Base-by-base conservation (phyloP, 2,888 invertebrate genomes). In the Chymomyza fuscimana region DNA sequence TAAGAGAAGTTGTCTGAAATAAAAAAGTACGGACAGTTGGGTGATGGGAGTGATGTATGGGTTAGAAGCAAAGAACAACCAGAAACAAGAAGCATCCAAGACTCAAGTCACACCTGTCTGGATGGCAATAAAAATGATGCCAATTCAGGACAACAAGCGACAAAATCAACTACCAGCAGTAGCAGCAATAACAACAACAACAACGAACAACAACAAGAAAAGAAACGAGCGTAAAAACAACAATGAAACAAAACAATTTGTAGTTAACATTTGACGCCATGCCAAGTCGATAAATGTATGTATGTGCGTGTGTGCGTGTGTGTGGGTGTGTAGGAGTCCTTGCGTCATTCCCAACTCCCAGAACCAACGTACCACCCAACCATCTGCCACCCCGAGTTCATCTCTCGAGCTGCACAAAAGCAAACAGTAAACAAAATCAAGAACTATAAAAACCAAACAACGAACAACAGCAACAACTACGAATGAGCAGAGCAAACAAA, bases 381-480 rank as follows among this genome's bases (percentile, higher is more conserved):
- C 16, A 59, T 15, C 7, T 16, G n/a, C 19, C 36, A 15, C 22
- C 50, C 10, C 63, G n/a, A n/a, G 9, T 4, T 15, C n/a, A 16
- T 36, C 29, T 36, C 29, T 32, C n/a, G 29, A 50, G 46, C 72
- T 68, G 69, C 72, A 67, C 69, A 67, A 77, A 73, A 67, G 64
- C 81, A 81, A 82, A 85, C 84, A 83, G 84, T 81, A 81, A 87
- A 86, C 83, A 87, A 81, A 87, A 80, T 83, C 76, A 78, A 83
- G 74, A 83, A 83, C 81, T 87, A 81, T 81, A 87, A 80, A 81
- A 78, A 69, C 69, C 52, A 61, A 73, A 72, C 67, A 62, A 36
- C 19, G 61, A 36, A 29, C 25, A 36, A 16, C 15, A 56, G 29
- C 10, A 29, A 46, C n/a, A 32, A 50, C 22, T 22, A 22, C 29